Evolutionary conservation across 2,113 vertebrate species (phyloP), one percentile per base, ranked within the genome.

Genomic region (Lepus americanus): DNA sequence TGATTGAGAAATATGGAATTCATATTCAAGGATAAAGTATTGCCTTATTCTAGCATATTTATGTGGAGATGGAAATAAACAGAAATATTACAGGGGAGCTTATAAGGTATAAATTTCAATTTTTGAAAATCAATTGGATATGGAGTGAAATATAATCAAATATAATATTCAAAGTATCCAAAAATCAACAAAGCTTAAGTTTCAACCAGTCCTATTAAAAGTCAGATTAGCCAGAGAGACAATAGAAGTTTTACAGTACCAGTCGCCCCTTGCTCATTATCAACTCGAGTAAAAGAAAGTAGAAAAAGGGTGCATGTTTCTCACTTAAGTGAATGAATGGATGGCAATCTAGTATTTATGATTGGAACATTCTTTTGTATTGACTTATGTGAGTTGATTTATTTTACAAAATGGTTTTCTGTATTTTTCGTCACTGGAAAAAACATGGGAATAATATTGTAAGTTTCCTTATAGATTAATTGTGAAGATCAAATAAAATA

Each of bases 121-220:
- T 85, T 55, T 66, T 93, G 3, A 33, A 89, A 80, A 94, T 39
- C 89, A 78, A 95, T 92, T 95, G 64, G 23, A 59, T 90, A 66
- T 83, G 29, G 27, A 92, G 19, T 61, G n/a, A 87, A 36, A 87
- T 89, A 27, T 91, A 94, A 92, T 83, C 66, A 89, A 22, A 44
- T 80, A 51, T 92, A 90, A 95, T 96, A 89, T 72, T 89, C 87
- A 67, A 89, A 20, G 51, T 93, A 95, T 95, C 91, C 23, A 93
- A 82, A 95, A 96, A 39, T 25, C 23, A 84, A 87, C 72, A 63
- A 51, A 87, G 66, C 13, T 16, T 76, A 92, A 66, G 59, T 86
- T 80, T 44, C 66, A 83, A 72, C 92, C 88, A 92, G 95, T 94
- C 84, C 94, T n/a, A 72, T n/a, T 93, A 66, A 86, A 94, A 66